phyloP scores from a whole-genome alignment of 1,140 invertebrate genomes.

The Geopemphigus sp. region DNA sequence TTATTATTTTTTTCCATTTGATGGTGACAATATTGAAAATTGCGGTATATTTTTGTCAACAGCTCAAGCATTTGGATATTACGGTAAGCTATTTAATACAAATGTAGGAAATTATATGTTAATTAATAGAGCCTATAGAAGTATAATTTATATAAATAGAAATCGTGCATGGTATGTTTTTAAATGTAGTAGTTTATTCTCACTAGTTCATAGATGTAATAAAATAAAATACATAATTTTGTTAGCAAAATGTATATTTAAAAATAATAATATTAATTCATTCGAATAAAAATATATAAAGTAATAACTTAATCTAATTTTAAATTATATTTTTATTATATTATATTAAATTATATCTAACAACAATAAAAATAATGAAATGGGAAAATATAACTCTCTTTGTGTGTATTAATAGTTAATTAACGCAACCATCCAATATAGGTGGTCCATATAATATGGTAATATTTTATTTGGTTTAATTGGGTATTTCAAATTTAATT shows the following conservation, averaged over 20 bases:
- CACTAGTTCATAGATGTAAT: constrained; percentile 15
- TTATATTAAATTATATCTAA: constrained; percentile 28
- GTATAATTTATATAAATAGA: not conserved
- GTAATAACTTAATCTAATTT: not conserved
- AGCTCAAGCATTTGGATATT: constrained; percentile 97
- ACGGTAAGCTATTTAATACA: constrained; percentile 83
- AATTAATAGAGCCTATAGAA: constrained; percentile 7
- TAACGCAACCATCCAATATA: constrained; percentile 48
- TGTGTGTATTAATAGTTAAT: constrained; percentile 27
- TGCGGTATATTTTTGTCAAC: constrained; percentile 52
- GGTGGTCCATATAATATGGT: constrained; percentile 36
- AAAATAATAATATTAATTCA: constrained; percentile 32
- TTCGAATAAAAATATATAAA: not conserved
- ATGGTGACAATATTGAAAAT: constrained; percentile 13
- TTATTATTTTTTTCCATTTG: constrained; percentile 39
- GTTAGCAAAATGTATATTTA: constrained; percentile 20
- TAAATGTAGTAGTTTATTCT: constrained; percentile 12
- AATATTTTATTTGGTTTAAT: constrained; percentile 29
- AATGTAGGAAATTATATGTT: not conserved
- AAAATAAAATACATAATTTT: constrained; percentile 32
- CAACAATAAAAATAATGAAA: constrained; percentile 4
- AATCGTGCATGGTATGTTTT: constrained; percentile 20
- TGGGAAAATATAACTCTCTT: constrained; percentile 30
- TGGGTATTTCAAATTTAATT: constrained; percentile 29
- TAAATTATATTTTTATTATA: not conserved